Base-by-base conservation (phyloP, 2,797 vertebrate species). In the Poeciliopsis paucimaculata region DNA sequence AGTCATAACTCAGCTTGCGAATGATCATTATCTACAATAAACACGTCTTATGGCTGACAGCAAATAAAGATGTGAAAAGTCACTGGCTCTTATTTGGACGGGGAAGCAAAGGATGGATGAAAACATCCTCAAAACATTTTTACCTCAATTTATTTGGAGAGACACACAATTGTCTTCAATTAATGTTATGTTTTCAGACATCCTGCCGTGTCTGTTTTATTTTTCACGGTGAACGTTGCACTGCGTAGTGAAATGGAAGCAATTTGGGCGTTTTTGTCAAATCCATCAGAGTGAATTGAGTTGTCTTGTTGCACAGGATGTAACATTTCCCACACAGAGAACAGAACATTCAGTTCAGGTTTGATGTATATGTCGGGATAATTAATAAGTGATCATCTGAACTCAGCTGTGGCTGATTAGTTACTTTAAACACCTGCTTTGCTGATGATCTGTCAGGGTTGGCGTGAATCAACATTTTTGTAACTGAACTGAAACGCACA, bases 11-110 rank as follows among this genome's bases (percentile, higher is more conserved):
- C 75, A 20, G 34, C 64, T 28, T n/a, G 31, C n/a, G 47, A 51
- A 77, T 49, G 49, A 68, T 77, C 62, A 68, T n/a, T 34, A 49
- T 41, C 75, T 36, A 26, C 62, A 41, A 74, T 26, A 74, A 74
- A 55, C 34, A 73, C 31, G 9, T 74, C 49, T 57, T 2, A 31
- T 20, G 41, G 39, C 55, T 60, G 55, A 75, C 72, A 73, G 31
- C 15, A 34, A 57, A 74, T 51, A 51, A 47, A 55, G 39, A 57
- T 57, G 28, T 75, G 51, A 53, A 55, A 74, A 55, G 73, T 55
- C 34, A 55, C 36, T 28, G 26, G 51, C n/a, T 36, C 36, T 74
- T 39, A 68, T 68, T 68, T 68, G 36, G 36, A 68, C 4, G 0
- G 36, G 36, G 36, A 26, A 26, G 23, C 23, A 23, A 26, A 41